A percentile compares a stretch with the other conserved stretches of the same genome.
Evolutionary conservation across 2,797 vertebrate genomes (phyloP).

Genomic region (Decapterus maruadsi): DNA sequence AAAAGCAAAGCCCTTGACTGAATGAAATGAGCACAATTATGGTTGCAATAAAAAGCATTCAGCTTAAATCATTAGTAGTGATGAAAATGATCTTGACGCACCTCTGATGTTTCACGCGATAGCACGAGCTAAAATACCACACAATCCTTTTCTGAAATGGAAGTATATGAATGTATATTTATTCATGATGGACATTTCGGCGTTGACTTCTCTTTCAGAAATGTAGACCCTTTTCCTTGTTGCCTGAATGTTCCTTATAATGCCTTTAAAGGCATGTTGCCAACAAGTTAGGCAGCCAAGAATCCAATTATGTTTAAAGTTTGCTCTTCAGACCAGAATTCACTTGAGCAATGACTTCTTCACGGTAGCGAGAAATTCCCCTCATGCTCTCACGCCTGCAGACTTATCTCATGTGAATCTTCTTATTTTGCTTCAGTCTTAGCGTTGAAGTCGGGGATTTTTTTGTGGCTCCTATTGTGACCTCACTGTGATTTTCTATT

Average conservation of each 20-base stretch:
- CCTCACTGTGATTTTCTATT: conserved; percentile 22
- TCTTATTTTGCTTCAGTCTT: conserved; percentile 24
- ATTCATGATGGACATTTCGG: conserved; percentile 1
- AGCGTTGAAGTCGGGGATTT: conserved; percentile 20
- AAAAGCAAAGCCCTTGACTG: conserved; percentile 6
- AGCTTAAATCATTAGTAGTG: background rate
- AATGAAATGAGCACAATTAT: conserved; percentile 1
- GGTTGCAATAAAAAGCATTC: conserved; percentile 22
- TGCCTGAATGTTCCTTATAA: conserved; percentile 30
- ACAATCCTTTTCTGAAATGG: background rate
- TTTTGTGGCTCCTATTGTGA: conserved; percentile 1
- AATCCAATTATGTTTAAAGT: conserved; percentile 56
- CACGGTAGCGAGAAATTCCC: conserved; percentile 14
- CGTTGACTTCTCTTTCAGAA: conserved; percentile 11
- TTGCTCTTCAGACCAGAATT: conserved; percentile 22
- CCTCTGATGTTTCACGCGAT: background rate
- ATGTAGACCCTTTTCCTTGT: background rate
- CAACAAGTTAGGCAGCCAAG: conserved; percentile 49
- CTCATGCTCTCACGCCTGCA: conserved; percentile 23
- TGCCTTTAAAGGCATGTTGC: conserved; percentile 50
- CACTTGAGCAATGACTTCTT: conserved; percentile 18
- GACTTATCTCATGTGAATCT: conserved; percentile 32
- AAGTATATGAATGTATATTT: conserved; percentile 3
- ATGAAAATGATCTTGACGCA: background rate
- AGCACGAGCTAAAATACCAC: background rate